Evolutionary conservation across 2,797 vertebrate genomes (phyloP), one percentile per base, ranked within the genome.

Genomic region (Dallia pectoralis): DNA sequence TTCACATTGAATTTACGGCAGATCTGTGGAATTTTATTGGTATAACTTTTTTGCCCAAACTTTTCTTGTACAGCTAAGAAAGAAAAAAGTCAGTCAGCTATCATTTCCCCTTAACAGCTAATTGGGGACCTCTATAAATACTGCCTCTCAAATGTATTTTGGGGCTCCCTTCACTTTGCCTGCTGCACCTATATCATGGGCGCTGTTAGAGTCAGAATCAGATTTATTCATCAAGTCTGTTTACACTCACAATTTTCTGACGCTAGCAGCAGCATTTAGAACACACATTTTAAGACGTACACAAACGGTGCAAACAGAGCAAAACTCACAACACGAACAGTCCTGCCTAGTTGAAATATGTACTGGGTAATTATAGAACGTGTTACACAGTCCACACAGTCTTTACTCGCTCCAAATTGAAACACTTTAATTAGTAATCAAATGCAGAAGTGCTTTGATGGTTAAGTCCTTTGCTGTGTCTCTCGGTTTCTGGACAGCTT

Each of bases 371-470:
- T n/a, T n/a, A n/a, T n/a, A n/a, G n/a, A n/a, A n/a, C n/a, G 74
- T 8, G 61, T 75, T 71, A 0, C 80, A 70, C 83, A 71, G 76
- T 80, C 84, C 15, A 27, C 68, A 32, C 59, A 0, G 4, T 66
- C 12, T 22, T 19, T 48, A 56, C 33, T 66, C 18, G 0, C 19
- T 64, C 71, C 32, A 47, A 49, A 53, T 4, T 0, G 63, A 76
- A 51, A 32, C 67, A 14, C 18, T 63, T 69, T 62, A 63, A 48
- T 32, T 5, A 32, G 5, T 8, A 53, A 40, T 32, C 47, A 18
- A 49, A 63, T 69, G 53, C 48, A 32, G n/a, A 27, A 53, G 8
- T 19, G 6, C 11, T 22, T 72, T 64, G 67, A 72, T 70, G n/a
- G 4, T n/a, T 47, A 51, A 27, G 22, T 65, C 29, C 12, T 15